Evolutionary conservation across 35 echinoderm and acorn worm genomes (phyloP).

Genomic region (Ophioderma brevispina): DNA sequence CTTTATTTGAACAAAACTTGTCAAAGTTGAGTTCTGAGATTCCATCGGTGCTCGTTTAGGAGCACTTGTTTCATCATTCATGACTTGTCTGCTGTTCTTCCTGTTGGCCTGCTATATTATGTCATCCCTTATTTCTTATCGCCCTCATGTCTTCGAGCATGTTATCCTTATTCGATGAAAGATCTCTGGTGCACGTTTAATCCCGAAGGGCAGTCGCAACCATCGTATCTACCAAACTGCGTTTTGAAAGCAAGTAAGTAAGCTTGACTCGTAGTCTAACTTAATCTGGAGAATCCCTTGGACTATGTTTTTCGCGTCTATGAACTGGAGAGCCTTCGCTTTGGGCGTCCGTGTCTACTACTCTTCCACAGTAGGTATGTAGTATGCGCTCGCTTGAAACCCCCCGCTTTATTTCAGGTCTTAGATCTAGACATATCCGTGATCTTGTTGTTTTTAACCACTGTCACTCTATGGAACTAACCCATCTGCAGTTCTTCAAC

Average conservation of each 20-base stretch:
- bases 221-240: conserved; percentile 65
- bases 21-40: conserved; percentile 80
- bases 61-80: conserved; percentile 62
- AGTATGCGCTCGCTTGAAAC: conserved; percentile 58
- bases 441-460: conserved; percentile 52
- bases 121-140: conserved; percentile 69
- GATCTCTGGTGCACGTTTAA: conserved; percentile 74
- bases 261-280: conserved; percentile 67
- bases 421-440: conserved; percentile 70
- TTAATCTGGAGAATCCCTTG: conserved; percentile 62
- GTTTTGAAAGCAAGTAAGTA: conserved; percentile 77
- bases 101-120: conserved; percentile 62
- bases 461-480: background rate
- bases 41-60: conserved; percentile 66
- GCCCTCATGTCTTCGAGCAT: conserved; percentile 62
- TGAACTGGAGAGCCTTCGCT: conserved; percentile 61
- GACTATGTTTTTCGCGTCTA: conserved; percentile 75
- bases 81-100: conserved; percentile 27
- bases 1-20: conserved; percentile 58
- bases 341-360: conserved; percentile 38
- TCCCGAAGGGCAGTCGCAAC: conserved; percentile 73
- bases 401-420: conserved; percentile 46
- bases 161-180: conserved; percentile 72
- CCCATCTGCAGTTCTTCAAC: background rate
- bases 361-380: conserved; percentile 67